Percentiles rank a stretch among this genome's conserved stretches.
Evolutionary conservation across 1,140 invertebrate genomes (phyloP).

Genomic region (Drosophila repleta): DNA sequence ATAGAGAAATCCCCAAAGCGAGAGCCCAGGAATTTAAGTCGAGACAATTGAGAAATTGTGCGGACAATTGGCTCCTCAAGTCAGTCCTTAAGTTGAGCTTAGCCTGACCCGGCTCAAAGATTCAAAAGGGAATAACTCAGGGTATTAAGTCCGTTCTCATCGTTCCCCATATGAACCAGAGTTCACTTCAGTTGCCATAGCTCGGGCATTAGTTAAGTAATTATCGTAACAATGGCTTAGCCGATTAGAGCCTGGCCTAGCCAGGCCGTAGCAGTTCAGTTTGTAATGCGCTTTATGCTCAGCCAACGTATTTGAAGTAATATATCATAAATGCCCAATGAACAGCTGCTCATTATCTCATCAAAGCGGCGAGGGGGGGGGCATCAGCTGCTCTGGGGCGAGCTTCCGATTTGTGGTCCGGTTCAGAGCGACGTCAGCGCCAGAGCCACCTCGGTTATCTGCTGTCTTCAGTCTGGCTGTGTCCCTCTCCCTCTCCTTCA

Average conservation of each 20-base stretch:
- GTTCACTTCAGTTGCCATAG: no score
- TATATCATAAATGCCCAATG: slow-evolving; percentile 52
- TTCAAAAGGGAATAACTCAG: no score
- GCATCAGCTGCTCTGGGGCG: slow-evolving; percentile 18
- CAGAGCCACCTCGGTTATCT: slow-evolving; percentile 3
- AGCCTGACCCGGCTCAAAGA: no score
- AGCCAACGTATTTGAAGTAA: slow-evolving; percentile 41
- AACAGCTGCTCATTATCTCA: slow-evolving; percentile 47
- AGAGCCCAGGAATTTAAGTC: slow-evolving; percentile 1
- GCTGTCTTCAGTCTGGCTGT: slow-evolving; percentile 9
- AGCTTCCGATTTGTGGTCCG: slow-evolving; percentile 31
- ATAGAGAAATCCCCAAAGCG: not conserved
- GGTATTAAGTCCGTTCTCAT: no score
- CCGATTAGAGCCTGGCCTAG: not conserved
- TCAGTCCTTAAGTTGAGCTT: no score
- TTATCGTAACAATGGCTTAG: not conserved
- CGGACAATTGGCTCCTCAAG: slow-evolving; percentile 18
- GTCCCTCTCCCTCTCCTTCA: not conserved
- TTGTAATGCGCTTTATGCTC: slow-evolving; percentile 21
- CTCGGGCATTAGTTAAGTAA: not conserved
- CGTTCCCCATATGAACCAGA: no score
- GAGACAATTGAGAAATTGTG: slow-evolving; percentile 28
- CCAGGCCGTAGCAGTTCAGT: slow-evolving; percentile 3
- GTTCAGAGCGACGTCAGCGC: slow-evolving; percentile 33
- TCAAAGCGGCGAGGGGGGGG: slow-evolving; percentile 20